These are phyloP conservation scores for Pemphigus obesinymphae DNA, from an alignment of 1,140 invertebrate genomes.

Conservation along the genomic window DNA sequence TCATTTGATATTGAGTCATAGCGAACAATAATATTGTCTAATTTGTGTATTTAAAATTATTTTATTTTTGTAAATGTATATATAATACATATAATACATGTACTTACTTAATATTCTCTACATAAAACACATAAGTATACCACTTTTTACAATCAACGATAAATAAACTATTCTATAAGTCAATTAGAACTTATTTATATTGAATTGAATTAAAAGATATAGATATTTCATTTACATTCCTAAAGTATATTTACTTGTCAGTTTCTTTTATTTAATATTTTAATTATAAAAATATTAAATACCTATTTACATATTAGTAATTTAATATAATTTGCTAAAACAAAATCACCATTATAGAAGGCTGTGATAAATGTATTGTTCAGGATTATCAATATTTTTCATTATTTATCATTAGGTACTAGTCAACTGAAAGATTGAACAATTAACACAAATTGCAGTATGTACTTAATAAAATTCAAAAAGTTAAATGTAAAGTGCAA, in stretches of 20 bases:
- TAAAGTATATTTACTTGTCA: background rate
- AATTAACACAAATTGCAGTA: background rate
- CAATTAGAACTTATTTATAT: background rate
- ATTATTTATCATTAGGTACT: background rate
- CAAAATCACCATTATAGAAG: background rate
- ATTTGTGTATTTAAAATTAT: background rate
- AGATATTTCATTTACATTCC: conserved; percentile 3
- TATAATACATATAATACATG: background rate
- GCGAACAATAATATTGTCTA: background rate
- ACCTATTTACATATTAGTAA: background rate
- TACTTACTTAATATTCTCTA: no score
- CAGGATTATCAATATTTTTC: background rate
- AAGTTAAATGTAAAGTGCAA: background rate
- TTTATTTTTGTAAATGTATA: background rate
- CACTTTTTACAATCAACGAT: background rate
- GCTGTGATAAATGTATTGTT: background rate
- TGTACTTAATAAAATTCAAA: background rate
- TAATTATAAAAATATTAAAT: background rate
- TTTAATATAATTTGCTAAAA: background rate
- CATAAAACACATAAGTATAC: no score
- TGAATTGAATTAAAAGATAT: background rate
- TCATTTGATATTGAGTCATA: background rate
- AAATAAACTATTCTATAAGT: background rate
- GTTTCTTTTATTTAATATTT: background rate
- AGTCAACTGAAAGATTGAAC: conserved; percentile 10